Evolutionary conservation across 1,140 invertebrate species (phyloP).

Genomic region (Eumaeus atala): DNA sequence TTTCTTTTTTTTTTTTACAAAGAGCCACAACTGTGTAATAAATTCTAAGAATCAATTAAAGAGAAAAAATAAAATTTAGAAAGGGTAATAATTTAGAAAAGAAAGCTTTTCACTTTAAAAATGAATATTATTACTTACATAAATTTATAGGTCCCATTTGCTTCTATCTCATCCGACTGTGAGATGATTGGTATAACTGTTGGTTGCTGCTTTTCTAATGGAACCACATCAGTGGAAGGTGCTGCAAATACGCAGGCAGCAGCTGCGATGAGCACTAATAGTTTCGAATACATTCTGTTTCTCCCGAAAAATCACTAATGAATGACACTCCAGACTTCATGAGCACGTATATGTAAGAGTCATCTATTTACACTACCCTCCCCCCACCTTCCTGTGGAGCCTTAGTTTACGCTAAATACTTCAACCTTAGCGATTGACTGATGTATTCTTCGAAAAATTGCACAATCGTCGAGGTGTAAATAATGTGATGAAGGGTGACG

Average conservation of each 20-base stretch:
- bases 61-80: too few species aligned
- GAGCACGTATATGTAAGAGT: constrained; percentile 70
- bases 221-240: constrained; percentile 39
- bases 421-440: constrained; percentile 69
- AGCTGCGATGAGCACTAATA: constrained; percentile 34
- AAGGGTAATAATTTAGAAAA: too few species aligned
- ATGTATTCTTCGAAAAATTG: constrained; percentile 68
- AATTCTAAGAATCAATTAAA: too few species aligned
- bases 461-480: constrained; percentile 67
- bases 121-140: constrained; percentile 38
- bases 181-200: constrained; percentile 71
- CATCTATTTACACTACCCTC: constrained; percentile 72
- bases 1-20: too few species aligned
- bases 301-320: constrained; percentile 50
- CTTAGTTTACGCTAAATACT: constrained; percentile 68
- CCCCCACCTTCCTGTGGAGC: constrained; percentile 63
- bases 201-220: constrained; percentile 43
- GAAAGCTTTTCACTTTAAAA: too few species aligned
- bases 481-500: constrained; percentile 58
- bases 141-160: constrained; percentile 74
- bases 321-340: constrained; percentile 62
- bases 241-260: constrained; percentile 29
- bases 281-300: constrained; percentile 48
- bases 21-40: too few species aligned
- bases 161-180: constrained; percentile 69